Conservation (phyloP, 1,140 invertebrate species). For the Lamellibrachia luymesi region DNA sequence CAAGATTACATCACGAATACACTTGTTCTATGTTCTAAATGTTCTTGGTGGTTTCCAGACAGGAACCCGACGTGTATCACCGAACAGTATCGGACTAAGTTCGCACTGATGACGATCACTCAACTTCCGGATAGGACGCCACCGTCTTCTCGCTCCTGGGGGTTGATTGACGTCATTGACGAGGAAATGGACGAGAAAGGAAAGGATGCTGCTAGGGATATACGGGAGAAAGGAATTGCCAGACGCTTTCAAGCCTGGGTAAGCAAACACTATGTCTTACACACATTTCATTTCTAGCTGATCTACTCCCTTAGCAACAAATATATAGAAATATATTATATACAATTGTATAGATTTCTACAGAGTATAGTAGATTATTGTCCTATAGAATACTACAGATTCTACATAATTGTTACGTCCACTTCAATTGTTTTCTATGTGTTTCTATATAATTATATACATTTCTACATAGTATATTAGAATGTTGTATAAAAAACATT, state of each 20-base stretch:
- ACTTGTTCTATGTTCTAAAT: not conserved
- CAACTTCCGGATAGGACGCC: not conserved
- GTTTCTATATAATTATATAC: no score
- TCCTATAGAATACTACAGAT: no score
- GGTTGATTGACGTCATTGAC: not conserved
- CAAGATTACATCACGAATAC: not conserved
- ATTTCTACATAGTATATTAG: no score
- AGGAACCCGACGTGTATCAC: not conserved
- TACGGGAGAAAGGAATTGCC: not conserved
- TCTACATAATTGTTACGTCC: no score
- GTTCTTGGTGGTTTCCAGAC: not conserved
- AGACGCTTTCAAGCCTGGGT: not conserved
- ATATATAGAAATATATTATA: no score
- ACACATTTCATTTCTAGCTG: no score
- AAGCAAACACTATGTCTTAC: not conserved
- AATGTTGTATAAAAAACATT: no score
- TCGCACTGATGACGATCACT: not conserved
- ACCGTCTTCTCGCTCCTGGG: not conserved
- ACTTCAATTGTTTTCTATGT: no score
- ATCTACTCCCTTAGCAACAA: no score
- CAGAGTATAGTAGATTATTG: no score
- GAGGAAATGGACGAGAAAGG: not conserved
- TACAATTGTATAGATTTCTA: no score
- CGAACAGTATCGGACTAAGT: not conserved
- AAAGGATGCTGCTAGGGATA: not conserved